These are phyloP conservation scores for Taphrorychus bicolor DNA, from an alignment of 2,888 invertebrate genomes.

Conservation along the genomic window DNA sequence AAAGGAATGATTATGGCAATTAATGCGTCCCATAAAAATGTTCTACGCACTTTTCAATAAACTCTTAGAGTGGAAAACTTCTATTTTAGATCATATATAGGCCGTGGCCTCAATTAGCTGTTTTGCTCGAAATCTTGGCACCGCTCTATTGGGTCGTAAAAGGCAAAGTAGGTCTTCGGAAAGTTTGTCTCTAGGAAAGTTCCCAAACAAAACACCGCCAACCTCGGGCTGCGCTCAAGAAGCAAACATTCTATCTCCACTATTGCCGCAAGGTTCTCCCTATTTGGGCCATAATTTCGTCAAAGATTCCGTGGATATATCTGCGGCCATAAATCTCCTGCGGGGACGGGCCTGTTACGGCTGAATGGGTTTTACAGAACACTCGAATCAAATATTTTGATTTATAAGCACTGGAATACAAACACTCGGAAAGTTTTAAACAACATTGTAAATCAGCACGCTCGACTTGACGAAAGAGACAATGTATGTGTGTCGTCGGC, in stretches of 20 bases:
- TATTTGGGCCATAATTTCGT: constrained; percentile 11
- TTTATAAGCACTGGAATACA: constrained; percentile 11
- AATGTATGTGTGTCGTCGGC: constrained; percentile 3
- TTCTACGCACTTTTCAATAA: too few species aligned
- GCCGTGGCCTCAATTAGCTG: not conserved
- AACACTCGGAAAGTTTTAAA: constrained; percentile 20
- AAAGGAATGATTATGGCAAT: too few species aligned
- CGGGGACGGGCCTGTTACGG: constrained; percentile 2
- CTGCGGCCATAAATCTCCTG: constrained; percentile 2
- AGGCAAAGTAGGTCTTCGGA: not conserved
- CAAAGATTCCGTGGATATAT: not conserved
- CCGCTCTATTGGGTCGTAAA: not conserved
- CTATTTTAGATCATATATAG: too few species aligned
- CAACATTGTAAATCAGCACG: constrained; percentile 11
- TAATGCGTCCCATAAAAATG: too few species aligned
- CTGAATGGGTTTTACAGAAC: constrained; percentile 12
- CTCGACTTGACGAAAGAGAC: constrained; percentile 14
- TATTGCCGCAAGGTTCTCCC: not conserved
- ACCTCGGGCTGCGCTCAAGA: not conserved
- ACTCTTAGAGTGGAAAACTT: too few species aligned
- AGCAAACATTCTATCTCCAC: not conserved
- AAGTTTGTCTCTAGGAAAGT: not conserved
- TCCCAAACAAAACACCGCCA: not conserved
- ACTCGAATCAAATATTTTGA: constrained; percentile 17
- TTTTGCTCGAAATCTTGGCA: not conserved